Evolutionary conservation across 2,797 vertebrate genomes (phyloP), one percentile per base, ranked within the genome.

Genomic region (Podarcis lilfordi): DNA sequence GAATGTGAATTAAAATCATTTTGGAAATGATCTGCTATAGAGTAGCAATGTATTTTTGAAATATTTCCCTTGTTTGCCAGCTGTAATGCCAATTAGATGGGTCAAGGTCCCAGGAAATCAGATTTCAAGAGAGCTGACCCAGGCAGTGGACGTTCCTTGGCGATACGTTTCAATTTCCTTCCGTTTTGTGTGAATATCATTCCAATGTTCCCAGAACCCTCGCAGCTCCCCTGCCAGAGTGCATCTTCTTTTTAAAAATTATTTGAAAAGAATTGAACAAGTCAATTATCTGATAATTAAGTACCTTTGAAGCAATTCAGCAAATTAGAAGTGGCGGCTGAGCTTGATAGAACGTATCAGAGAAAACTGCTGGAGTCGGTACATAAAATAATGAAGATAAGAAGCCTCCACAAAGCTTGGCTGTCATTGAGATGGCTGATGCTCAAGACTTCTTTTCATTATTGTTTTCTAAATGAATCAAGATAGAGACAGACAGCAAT

Each of bases 251-350:
- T 55, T 76, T 68, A 59, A 82, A 66, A 85, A 85, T 40, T 25
- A 64, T 87, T 85, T 66, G 82, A 87, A 82, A 87, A 91, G 72
- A 89, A 83, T 25, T 59, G 79, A 88, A 87, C 86, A 82, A 66
- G 59, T 87, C 83, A 88, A 88, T 88, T 85, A 87, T 85, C 72
- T 88, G 74, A 83, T 84, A 85, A 85, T 91, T 89, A 86, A 91
- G 68, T 85, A 86, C 61, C 84, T 84, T 76, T 59, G 61, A 89
- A 86, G 85, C 90, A 89, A 68, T 87, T 87, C 68, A 68, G 66
- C 79, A 85, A 89, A 91, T 85, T 84, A 84, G 82, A 80, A 80
- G 45, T 71, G 86, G 72, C 88, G 69, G 69, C 85, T 74, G 80
- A 40, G 35, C 76, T 84, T 81, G 27, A 75, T 50, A 80, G 85